These are phyloP conservation scores for Meles meles DNA, from an alignment of 2,113 vertebrate species.

Conservation along the genomic window DNA sequence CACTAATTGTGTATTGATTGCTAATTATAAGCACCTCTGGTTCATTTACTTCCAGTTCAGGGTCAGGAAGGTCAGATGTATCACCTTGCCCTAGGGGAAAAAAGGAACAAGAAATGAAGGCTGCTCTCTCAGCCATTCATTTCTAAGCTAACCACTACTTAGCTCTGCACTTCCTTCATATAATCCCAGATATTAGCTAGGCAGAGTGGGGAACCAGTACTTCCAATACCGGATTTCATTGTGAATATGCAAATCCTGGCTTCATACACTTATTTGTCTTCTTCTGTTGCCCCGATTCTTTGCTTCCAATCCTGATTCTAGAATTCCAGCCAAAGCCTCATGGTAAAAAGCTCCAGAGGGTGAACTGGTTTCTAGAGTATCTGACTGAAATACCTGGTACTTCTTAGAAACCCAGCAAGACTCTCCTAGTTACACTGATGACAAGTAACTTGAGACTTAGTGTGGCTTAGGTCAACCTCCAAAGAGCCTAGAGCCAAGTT, in stretches of 20 bases:
- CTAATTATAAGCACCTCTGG: slow-evolving; percentile 63
- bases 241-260: background rate
- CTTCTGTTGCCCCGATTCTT: background rate
- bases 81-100: background rate
- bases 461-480: background rate
- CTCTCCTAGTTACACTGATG: background rate
- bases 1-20: slow-evolving; percentile 60
- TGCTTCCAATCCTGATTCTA: slow-evolving; percentile 27
- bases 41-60: slow-evolving; percentile 62
- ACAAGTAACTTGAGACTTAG: background rate
- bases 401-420: slow-evolving; percentile 26
- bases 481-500: background rate
- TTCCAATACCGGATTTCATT: background rate
- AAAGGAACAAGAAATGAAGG: background rate
- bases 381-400: background rate
- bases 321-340: slow-evolving; percentile 15
- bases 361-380: background rate
- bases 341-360: background rate
- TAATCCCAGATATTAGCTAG: background rate
- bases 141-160: background rate
- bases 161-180: background rate
- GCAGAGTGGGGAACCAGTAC: background rate
- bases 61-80: slow-evolving; percentile 41
- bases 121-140: background rate
- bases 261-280: background rate